A percentile compares a stretch with the other conserved stretches of the same genome.
Conservation (phyloP, 2,113 vertebrate species). For the Corynorhinus townsendii region DNA sequence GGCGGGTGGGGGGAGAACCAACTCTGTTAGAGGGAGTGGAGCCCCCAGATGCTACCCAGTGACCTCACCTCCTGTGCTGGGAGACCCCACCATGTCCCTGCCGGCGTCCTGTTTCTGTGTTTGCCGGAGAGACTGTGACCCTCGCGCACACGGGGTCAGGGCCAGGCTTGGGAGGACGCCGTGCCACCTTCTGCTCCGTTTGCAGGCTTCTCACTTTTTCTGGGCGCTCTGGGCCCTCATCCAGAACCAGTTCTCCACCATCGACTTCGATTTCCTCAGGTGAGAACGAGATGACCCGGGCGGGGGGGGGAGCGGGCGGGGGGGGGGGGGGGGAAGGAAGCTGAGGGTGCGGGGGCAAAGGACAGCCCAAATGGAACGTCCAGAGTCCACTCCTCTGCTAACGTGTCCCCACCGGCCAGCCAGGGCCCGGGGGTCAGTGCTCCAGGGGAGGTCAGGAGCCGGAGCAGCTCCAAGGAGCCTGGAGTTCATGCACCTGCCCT, state of each 20-base stretch:
- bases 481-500: background rate
- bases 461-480: background rate
- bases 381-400: background rate
- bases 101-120: background rate
- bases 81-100: background rate
- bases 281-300: conserved; percentile 66
- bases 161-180: background rate
- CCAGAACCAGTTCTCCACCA: conserved; percentile 95
- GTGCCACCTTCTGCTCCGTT: background rate
- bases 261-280: conserved; percentile 97
- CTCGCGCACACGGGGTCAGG: fast-evolving
- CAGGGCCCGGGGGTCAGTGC: fast-evolving
- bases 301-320: fast-evolving
- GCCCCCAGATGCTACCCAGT: background rate
- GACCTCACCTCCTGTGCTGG: background rate
- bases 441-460: background rate
- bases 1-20: fast-evolving
- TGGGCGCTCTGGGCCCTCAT: conserved; percentile 99
- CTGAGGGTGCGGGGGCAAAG: background rate
- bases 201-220: conserved; percentile 95
- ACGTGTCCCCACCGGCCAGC: background rate
- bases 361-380: background rate
- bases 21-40: background rate
- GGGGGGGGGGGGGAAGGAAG: background rate
- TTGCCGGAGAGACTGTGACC: background rate